Conservation (phyloP, 2,797 vertebrate species). For the Macropodus opercularis region DNA sequence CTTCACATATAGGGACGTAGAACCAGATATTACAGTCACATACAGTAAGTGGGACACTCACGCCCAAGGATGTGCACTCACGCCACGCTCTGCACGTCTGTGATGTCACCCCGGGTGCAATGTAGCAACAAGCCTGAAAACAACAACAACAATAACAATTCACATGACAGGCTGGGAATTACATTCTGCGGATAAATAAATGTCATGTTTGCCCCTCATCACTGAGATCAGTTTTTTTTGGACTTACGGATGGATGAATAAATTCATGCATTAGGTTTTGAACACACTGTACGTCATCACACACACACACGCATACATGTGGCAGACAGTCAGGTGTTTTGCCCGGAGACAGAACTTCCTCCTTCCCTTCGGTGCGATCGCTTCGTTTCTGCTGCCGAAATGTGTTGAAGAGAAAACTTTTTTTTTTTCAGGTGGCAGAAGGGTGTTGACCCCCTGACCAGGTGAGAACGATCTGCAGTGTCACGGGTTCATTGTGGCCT, state of each 20-base stretch:
- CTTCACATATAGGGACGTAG: slow-evolving; percentile 49
- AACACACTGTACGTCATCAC: slow-evolving; percentile 7
- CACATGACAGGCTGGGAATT: slow-evolving; percentile 55
- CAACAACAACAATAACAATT: slow-evolving; percentile 66
- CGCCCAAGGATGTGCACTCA: slow-evolving; percentile 38
- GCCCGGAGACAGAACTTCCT: slow-evolving; percentile 31
- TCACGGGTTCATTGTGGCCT: too few relatives aligned
- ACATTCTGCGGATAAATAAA: slow-evolving; percentile 52
- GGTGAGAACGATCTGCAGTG: too few relatives aligned
- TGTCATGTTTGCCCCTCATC: slow-evolving; percentile 53
- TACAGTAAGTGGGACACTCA: slow-evolving; percentile 35
- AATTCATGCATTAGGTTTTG: slow-evolving; percentile 36
- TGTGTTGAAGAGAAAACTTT: too few relatives aligned
- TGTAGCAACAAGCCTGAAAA: slow-evolving; percentile 56
- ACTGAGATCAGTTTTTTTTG: slow-evolving; percentile 36
- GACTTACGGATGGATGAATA: slow-evolving; percentile 37
- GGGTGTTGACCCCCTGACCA: too few relatives aligned
- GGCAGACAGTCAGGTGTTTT: slow-evolving; percentile 49
- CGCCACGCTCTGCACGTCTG: slow-evolving; percentile 30
- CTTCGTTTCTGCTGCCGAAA: slow-evolving; percentile 27
- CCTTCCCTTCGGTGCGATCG: slow-evolving; percentile 7
- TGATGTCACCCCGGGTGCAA: slow-evolving; percentile 57
- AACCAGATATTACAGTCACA: slow-evolving; percentile 52
- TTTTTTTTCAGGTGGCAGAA: too few relatives aligned
- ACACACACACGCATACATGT: slow-evolving; percentile 21